A percentile compares a stretch with the other conserved stretches of the same genome.
phyloP scores from a whole-genome alignment of 2,113 vertebrate species.

The Burhinus oedicnemus region DNA sequence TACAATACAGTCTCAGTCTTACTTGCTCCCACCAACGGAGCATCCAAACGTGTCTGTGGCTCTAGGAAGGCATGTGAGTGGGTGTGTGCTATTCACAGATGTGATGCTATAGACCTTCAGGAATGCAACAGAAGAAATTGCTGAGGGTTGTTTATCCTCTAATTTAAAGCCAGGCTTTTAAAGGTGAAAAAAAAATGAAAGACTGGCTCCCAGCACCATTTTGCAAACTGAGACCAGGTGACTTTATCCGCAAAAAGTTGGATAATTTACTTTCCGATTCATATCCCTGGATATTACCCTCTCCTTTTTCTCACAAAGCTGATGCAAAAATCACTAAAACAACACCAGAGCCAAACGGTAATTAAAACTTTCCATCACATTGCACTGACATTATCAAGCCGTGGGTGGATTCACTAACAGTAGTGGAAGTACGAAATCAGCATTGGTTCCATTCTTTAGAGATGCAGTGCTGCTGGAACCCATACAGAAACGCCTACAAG shows the following conservation, averaged over 20 bases:
- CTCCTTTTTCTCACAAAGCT: not conserved
- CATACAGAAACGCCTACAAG: conserved; percentile 53
- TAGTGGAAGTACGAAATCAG: conserved; percentile 45
- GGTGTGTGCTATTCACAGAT: not conserved
- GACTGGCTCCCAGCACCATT: not conserved
- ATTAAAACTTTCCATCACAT: conserved; percentile 45
- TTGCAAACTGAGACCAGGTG: not conserved
- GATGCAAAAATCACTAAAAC: not conserved
- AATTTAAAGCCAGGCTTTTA: not conserved
- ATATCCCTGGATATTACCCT: not conserved
- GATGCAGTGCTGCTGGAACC: conserved; percentile 33
- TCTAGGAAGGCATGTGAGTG: not conserved
- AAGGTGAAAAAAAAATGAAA: not conserved
- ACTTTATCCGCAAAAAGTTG: not conserved
- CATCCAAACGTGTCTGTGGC: accelerated
- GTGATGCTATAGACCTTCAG: not conserved
- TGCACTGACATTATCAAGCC: conserved; percentile 27
- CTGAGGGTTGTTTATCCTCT: not conserved
- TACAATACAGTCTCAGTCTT: not conserved
- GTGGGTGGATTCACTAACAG: conserved; percentile 54
- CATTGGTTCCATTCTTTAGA: conserved; percentile 57
- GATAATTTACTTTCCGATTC: not conserved
- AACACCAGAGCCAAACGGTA: not conserved
- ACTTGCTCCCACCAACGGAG: not conserved
- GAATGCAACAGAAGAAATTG: not conserved